A percentile compares a stretch with the other conserved stretches of the same genome.
These are phyloP conservation scores for Cantharis rufa DNA, from an alignment of 2,888 invertebrate genomes.

Conservation along the genomic window DNA sequence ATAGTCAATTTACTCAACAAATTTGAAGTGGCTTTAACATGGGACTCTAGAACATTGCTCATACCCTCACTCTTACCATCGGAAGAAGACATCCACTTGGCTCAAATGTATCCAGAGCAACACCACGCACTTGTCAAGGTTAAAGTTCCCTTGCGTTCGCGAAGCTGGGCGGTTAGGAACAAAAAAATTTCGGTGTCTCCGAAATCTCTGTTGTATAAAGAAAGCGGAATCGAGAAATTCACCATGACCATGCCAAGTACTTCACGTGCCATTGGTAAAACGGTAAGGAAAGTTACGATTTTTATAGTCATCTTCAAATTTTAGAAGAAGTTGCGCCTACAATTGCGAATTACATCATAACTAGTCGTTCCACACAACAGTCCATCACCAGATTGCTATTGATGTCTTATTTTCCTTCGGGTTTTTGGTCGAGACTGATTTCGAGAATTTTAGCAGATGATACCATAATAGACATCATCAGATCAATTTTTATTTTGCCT, in stretches of 20 bases:
- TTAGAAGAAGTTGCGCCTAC: slow-evolving; percentile 7
- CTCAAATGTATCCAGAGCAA: slow-evolving; percentile 53
- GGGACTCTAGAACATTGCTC: slow-evolving; percentile 88
- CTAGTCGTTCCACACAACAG: slow-evolving; percentile 60
- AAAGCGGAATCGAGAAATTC: slow-evolving; percentile 45
- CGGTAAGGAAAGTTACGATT: slow-evolving; percentile 11
- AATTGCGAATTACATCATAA: slow-evolving; percentile 43
- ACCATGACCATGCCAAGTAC: slow-evolving; percentile 49
- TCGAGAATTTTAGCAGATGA: slow-evolving; percentile 91
- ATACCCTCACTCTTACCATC: slow-evolving; percentile 91
- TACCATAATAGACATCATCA: slow-evolving; percentile 77
- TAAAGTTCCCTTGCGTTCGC: slow-evolving; percentile 65
- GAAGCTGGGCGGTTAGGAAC: slow-evolving; percentile 68
- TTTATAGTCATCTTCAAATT: not conserved
- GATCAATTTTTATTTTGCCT: slow-evolving; percentile 72
- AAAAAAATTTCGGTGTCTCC: slow-evolving; percentile 63
- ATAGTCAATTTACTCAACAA: slow-evolving; percentile 92
- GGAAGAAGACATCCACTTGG: slow-evolving; percentile 66
- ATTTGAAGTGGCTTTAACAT: slow-evolving; percentile 95
- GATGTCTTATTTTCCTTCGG: slow-evolving; percentile 96
- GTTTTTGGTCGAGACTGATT: slow-evolving; percentile 95
- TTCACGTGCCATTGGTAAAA: slow-evolving; percentile 31
- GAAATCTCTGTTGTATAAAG: slow-evolving; percentile 53
- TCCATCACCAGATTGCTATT: slow-evolving; percentile 78
- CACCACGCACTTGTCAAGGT: slow-evolving; percentile 56